phyloP scores from a whole-genome alignment of 2,888 invertebrate genomes.

The Melieria omissa region DNA sequence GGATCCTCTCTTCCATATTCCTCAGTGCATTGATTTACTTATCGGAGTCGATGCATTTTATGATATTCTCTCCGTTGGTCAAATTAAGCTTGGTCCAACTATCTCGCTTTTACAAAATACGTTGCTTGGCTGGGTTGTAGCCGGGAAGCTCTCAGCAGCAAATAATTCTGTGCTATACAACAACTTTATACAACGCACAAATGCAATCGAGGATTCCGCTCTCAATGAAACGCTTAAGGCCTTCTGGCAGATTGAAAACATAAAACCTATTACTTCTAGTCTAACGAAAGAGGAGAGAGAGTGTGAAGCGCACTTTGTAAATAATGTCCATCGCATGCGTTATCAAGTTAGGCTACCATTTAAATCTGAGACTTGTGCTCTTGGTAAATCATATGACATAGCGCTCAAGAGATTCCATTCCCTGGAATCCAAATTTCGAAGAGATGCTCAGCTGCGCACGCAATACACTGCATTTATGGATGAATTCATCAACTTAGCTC shows the following conservation, averaged over 20 bases:
- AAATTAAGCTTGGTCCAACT: slow-evolving; percentile 29
- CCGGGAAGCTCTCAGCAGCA: slow-evolving; percentile 19
- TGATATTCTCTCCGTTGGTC: slow-evolving; percentile 20
- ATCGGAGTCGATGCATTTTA: slow-evolving; percentile 33
- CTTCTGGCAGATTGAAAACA: slow-evolving; percentile 10
- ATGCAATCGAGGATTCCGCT: too few relatives aligned
- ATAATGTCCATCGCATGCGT: not conserved
- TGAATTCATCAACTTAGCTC: slow-evolving; percentile 28
- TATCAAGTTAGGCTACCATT: slow-evolving; percentile 29
- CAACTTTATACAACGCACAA: not conserved
- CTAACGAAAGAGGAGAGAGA: slow-evolving; percentile 12
- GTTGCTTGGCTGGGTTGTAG: slow-evolving; percentile 35
- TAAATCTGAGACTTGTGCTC: slow-evolving; percentile 12
- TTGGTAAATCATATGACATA: slow-evolving; percentile 29
- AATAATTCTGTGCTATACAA: not conserved
- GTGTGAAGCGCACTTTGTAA: slow-evolving; percentile 3
- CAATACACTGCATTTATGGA: slow-evolving; percentile 21
- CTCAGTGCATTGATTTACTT: slow-evolving; percentile 29
- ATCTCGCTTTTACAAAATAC: slow-evolving; percentile 31
- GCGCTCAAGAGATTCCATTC: slow-evolving; percentile 32
- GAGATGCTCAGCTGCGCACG: slow-evolving; percentile 14
- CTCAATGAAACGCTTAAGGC: not conserved
- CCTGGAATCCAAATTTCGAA: slow-evolving; percentile 25
- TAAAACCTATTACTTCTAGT: not conserved
- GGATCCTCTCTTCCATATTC: slow-evolving; percentile 29